phyloP scores from a whole-genome alignment of 2,113 vertebrate genomes.

The Callipepla squamata region DNA sequence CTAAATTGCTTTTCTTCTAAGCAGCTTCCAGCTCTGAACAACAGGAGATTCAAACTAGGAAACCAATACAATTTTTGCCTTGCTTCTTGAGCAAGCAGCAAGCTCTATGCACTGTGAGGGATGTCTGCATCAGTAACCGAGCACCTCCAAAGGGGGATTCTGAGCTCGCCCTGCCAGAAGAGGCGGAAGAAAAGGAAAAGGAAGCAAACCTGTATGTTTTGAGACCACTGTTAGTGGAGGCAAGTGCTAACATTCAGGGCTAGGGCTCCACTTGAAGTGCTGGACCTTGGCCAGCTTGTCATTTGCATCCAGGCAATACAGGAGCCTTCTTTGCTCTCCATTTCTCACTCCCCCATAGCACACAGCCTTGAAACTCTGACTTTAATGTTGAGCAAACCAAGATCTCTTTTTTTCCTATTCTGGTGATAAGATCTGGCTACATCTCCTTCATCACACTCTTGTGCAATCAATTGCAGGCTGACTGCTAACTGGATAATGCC shows the following conservation, averaged over 20 bases:
- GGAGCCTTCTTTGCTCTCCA: neutral
- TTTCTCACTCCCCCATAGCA: constrained; percentile 35
- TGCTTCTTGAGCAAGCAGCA: neutral
- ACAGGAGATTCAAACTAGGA: neutral
- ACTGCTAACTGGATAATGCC: constrained; percentile 32
- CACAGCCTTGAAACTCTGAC: constrained; percentile 3
- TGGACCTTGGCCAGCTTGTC: neutral
- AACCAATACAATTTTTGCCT: neutral
- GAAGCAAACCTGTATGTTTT: rapidly evolving
- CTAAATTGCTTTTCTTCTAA: neutral
- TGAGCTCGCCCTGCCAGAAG: neutral
- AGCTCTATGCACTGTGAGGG: neutral
- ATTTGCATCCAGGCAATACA: neutral
- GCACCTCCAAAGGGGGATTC: neutral
- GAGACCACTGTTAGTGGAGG: neutral
- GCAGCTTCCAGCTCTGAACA: neutral
- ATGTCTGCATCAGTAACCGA: rapidly evolving
- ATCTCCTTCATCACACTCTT: constrained; percentile 4
- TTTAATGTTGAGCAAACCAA: constrained; percentile 23
- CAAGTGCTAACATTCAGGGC: rapidly evolving
- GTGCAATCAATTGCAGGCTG: neutral
- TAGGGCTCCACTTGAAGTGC: neutral
- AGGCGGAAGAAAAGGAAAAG: neutral
- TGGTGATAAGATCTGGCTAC: constrained; percentile 36
- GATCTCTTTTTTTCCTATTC: neutral